Conservation (phyloP, 2,888 invertebrate species). For the Chrysopilus asiliformis region DNA sequence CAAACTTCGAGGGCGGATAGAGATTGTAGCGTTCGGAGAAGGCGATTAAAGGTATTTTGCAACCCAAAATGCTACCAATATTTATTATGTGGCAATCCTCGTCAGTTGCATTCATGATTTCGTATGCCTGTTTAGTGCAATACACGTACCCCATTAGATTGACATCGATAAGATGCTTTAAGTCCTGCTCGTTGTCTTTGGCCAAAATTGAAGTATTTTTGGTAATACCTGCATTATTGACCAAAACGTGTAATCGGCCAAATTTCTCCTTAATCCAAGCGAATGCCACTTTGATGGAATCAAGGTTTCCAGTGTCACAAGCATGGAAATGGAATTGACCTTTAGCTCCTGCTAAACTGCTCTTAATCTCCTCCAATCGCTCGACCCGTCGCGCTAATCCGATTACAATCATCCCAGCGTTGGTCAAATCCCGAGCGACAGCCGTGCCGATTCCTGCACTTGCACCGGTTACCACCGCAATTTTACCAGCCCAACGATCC, state of each 20-base stretch:
- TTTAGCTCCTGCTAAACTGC: slow-evolving; percentile 13
- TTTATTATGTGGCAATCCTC: slow-evolving; percentile 37
- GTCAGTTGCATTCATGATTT: slow-evolving; percentile 34
- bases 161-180: slow-evolving; percentile 31
- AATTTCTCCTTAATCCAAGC: slow-evolving; percentile 36
- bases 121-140: slow-evolving; percentile 36
- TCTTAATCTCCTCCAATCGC: slow-evolving; percentile 25
- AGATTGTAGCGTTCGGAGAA: slow-evolving; percentile 20
- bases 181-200: slow-evolving; percentile 19
- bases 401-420: slow-evolving; percentile 40
- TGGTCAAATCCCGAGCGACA: slow-evolving; percentile 33
- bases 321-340: slow-evolving; percentile 32
- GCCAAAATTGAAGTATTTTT: slow-evolving; percentile 20
- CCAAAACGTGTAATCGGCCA: slow-evolving; percentile 41
- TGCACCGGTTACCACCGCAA: slow-evolving; percentile 48
- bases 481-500: slow-evolving; percentile 28
- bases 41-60: slow-evolving; percentile 31
- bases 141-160: slow-evolving; percentile 36
- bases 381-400: slow-evolving; percentile 39
- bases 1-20: slow-evolving; percentile 27
- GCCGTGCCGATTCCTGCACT: slow-evolving; percentile 44
- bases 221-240: slow-evolving; percentile 44
- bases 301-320: slow-evolving; percentile 40
- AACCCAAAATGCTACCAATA: slow-evolving; percentile 38
- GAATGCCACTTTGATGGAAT: slow-evolving; percentile 40